A percentile compares a stretch with the other conserved stretches of the same genome.
phyloP scores from a whole-genome alignment of 2,113 vertebrate genomes.

The Tragulus kanchil region DNA sequence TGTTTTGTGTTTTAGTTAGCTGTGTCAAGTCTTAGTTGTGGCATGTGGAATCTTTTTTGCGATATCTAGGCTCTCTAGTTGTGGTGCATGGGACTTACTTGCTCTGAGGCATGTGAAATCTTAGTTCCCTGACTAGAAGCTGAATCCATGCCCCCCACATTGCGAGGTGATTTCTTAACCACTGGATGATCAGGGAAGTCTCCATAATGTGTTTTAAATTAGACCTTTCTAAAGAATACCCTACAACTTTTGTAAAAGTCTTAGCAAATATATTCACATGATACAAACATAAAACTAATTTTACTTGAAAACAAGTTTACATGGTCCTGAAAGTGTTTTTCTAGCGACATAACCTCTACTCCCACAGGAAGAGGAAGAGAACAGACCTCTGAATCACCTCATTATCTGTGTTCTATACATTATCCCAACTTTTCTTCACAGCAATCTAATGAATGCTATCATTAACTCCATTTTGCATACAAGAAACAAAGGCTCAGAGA shows the following conservation, averaged over 20 bases:
- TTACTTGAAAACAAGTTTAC: background rate
- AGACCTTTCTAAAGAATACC: background rate
- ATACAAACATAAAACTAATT: background rate
- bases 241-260: background rate
- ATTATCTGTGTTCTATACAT: background rate
- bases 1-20: background rate
- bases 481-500: slow-evolving; percentile 25
- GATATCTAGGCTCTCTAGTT: background rate
- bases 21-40: background rate
- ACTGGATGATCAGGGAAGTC: background rate
- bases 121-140: background rate
- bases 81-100: background rate
- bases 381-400: background rate
- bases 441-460: background rate
- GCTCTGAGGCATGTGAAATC: background rate
- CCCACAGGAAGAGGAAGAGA: background rate
- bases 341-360: background rate
- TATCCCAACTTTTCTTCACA: background rate
- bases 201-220: background rate
- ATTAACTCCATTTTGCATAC: background rate
- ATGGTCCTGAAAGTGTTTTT: background rate
- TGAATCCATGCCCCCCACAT: background rate
- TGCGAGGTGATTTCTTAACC: background rate
- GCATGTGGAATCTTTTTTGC: background rate
- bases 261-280: background rate